Evolutionary conservation across 2,113 vertebrate species (phyloP).

Genomic region (Anhinga rufa): DNA sequence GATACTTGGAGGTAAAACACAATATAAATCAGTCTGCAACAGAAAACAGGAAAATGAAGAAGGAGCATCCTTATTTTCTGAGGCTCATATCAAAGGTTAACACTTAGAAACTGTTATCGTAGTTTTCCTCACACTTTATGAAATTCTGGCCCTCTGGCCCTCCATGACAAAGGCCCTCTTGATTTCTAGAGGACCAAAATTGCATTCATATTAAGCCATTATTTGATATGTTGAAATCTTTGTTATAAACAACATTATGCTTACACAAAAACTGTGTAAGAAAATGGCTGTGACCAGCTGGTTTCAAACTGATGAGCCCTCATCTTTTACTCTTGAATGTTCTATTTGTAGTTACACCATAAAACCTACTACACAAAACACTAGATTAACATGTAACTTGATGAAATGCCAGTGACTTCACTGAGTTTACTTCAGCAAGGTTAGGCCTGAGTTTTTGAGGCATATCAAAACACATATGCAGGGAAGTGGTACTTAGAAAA

Average conservation of each 20-base stretch:
- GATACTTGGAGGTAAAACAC: background rate
- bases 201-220: background rate
- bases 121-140: background rate
- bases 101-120: background rate
- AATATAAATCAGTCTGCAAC: background rate
- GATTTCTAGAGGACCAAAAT: background rate
- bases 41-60: background rate
- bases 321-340: background rate
- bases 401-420: background rate
- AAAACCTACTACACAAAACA: background rate
- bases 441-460: background rate
- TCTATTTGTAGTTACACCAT: background rate
- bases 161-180: background rate
- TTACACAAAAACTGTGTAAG: background rate
- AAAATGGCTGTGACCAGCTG: background rate
- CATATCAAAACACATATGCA: background rate
- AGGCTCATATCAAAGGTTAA: background rate
- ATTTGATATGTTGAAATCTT: background rate
- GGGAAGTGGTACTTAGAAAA: background rate
- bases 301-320: background rate
- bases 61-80: background rate
- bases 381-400: background rate
- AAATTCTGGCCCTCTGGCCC: fast-evolving
- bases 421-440: background rate
- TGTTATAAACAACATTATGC: background rate